phyloP scores from a whole-genome alignment of 2,888 invertebrate species.

The Agrochola lota region DNA sequence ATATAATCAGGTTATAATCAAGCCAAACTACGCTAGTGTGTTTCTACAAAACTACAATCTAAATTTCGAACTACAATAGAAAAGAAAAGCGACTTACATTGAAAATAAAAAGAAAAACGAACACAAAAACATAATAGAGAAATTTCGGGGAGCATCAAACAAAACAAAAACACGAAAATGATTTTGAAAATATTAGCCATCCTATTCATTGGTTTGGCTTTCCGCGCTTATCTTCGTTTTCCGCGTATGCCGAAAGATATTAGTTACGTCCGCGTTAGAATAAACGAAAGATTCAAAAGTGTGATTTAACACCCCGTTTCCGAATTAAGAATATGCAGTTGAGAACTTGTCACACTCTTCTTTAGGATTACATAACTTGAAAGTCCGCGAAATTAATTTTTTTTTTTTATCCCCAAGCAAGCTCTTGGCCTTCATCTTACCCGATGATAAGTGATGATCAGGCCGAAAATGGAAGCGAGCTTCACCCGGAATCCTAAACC shows the following conservation, averaged over 20 bases:
- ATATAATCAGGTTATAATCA: background rate
- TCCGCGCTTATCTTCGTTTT: background rate
- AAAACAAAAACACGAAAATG: background rate
- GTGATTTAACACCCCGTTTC: background rate
- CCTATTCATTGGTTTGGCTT: background rate
- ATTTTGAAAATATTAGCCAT: background rate
- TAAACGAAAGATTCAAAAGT: background rate
- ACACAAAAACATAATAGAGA: background rate
- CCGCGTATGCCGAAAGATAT: background rate
- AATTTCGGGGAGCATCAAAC: background rate
- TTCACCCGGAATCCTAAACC: too few species aligned
- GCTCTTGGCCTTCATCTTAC: too few species aligned
- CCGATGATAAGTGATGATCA: too few species aligned
- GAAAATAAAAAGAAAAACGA: background rate
- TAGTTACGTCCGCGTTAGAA: background rate
- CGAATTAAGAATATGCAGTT: background rate
- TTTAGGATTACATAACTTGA: too few species aligned
- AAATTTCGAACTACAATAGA: slow-evolving; percentile 20
- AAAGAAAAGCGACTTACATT: slow-evolving; percentile 38
- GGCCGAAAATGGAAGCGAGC: too few species aligned
- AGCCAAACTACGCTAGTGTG: background rate
- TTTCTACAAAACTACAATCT: slow-evolving; percentile 12
- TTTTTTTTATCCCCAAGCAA: too few species aligned
- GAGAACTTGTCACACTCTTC: background rate
- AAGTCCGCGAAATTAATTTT: background rate